Base-by-base conservation (phyloP, 2,888 invertebrate species). In the Neuroscelio doddi region DNA sequence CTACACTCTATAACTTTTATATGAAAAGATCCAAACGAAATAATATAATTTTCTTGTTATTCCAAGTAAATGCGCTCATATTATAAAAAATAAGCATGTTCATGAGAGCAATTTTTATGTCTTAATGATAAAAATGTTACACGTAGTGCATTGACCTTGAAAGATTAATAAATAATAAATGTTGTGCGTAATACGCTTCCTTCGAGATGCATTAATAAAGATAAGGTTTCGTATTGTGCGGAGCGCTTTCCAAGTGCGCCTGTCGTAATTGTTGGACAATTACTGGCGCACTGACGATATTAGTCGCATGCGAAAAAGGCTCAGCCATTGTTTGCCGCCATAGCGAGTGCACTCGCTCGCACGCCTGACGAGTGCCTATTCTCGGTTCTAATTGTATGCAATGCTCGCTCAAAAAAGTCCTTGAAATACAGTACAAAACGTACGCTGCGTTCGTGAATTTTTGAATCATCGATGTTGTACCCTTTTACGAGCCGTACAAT, bases 261-360 rank as follows among this genome's bases (percentile, higher is more conserved):
- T 57, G 65, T 65, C 73, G 71, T 78, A 78, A 78, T 77, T 77
- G 78, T 69, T 70, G 52, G 64, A 70, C 78, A 77, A 79, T 78
- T 78, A 78, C 73, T 70, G 69, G 69, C 55, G 58, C 63, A 71
- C 71, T 72, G 74, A 71, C 73, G 75, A 70, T 73, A 74, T 78
- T 77, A 77, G 76, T 76, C 72, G 71, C 75, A 71, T 73, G 74
- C 71, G 74, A 75, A 76, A 76, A 74, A 68, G 68, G 68, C 65
- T 64, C 68, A 65, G 67, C 69, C 70, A 77, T 77, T 77, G 77
- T 77, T 75, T 64, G 70, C 73, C 65, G 52, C 63, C 51, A 61
- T 51, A 57, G 52, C 49, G 42, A 46, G 39, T 32, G 29, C 49
- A 8, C 16, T 36, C 47, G 46, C 42, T 53, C 51, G 45, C 53